Conservation (phyloP, 2,888 invertebrate species). For the Lycocerus yunnanus region DNA sequence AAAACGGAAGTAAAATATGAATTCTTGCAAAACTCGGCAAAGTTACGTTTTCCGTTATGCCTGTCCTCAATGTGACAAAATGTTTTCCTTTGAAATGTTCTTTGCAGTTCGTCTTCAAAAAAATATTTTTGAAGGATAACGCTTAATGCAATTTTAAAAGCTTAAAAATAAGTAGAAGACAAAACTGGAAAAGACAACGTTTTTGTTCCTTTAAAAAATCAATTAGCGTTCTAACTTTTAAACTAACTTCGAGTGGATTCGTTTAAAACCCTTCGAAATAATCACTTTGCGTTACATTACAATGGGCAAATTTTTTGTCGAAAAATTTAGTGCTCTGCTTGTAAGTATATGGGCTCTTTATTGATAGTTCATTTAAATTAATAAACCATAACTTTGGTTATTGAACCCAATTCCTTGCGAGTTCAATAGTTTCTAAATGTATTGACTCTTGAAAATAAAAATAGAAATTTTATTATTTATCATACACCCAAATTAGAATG, state of each 20-base stretch:
- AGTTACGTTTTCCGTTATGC: background rate
- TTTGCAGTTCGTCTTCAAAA: background rate
- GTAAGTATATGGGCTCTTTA: background rate
- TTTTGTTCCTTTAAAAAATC: background rate
- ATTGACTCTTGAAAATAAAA: background rate
- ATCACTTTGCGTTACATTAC: background rate
- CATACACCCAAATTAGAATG: background rate
- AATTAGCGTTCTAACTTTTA: background rate
- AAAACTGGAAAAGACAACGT: background rate
- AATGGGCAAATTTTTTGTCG: background rate
- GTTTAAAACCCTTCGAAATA: background rate
- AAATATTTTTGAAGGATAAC: background rate
- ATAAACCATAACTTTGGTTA: background rate
- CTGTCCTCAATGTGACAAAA: background rate
- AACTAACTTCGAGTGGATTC: background rate
- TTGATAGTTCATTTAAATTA: background rate
- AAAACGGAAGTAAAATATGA: slow-evolving; percentile 1
- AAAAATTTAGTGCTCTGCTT: background rate
- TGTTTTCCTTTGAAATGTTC: background rate
- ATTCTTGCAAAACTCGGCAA: background rate
- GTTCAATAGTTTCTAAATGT: background rate
- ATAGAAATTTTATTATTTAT: background rate
- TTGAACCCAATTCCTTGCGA: background rate
- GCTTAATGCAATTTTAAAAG: background rate
- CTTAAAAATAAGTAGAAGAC: background rate